Evolutionary conservation across 2,797 vertebrate genomes (phyloP), one percentile per base, ranked within the genome.

Genomic region (Semotilus atromaculatus): DNA sequence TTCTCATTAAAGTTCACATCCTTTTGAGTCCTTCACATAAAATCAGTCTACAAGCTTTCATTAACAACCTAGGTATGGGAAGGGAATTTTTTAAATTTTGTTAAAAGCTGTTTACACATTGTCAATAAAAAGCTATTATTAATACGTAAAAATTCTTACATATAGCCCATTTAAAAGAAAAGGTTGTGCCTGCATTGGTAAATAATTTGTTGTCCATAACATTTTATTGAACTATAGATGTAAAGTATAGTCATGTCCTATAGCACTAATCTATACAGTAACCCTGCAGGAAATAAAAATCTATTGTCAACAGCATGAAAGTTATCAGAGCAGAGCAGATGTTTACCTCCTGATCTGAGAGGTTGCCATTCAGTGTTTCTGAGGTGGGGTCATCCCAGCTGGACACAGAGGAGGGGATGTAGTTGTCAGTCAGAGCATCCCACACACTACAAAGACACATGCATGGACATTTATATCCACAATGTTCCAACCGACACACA

Each of bases 381-480:
- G 96, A 90, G 85, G 95, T 94, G 5, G 93, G 90, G 62, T 94
- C 92, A 90, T 97, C 96, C 97, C 97, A 97, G 88, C 95, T 96
- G 90, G 97, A 96, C 70, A 93, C 92, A 87, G 94, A 93, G 87
- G 93, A 94, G 82, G 94, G 93, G 89, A 95, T 95, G 93, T 97
- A 98, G 94, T 97, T 98, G 93, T 98, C 97, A 21, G 96, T 98
- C 89, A 98, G 93, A 86, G 97, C 97, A 84, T 97, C 97, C 97
- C 97, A 98, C 89, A 98, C 97, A 91, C 97, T 98, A 94, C 11
- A 94, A 87, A 88, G 70, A 89, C 82, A 80, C 82, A 77, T 21
- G 48, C 34, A 78, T 73, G 73, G 40, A 89, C 86, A 82, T 81
- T 88, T 87, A 85, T 80, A 86, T 43, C 67, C 58, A 86, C 60